A percentile compares a stretch with the other conserved stretches of the same genome.
Conservation (phyloP, 2,113 vertebrate genomes). For the Tretioscincus oriximinensis region DNA sequence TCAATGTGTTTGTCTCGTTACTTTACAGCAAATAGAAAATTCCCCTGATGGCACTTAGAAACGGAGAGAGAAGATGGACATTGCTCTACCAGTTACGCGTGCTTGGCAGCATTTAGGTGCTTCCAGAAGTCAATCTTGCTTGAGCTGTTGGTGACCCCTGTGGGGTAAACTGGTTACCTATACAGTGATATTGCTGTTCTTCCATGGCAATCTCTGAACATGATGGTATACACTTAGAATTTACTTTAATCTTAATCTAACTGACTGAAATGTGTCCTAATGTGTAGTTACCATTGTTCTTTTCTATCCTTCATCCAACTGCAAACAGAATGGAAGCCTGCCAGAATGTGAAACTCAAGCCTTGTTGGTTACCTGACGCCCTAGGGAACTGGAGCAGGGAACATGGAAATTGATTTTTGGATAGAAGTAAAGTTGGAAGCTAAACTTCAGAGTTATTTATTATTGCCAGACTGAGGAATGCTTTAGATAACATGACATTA, state of each 20-base stretch:
- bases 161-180: slow-evolving; percentile 15
- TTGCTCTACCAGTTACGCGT: slow-evolving; percentile 55
- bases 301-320: background rate
- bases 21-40: slow-evolving; percentile 68
- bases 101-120: slow-evolving; percentile 58
- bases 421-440: background rate
- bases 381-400: background rate
- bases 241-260: slow-evolving; percentile 14
- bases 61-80: slow-evolving; percentile 55
- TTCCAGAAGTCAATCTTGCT: slow-evolving; percentile 18
- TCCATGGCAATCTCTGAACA: background rate
- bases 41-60: slow-evolving; percentile 72
- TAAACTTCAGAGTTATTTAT: background rate
- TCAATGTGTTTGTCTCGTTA: slow-evolving; percentile 36
- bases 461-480: background rate
- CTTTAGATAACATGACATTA: background rate
- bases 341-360: background rate
- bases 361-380: background rate
- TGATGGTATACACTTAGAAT: background rate
- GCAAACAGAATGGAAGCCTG: background rate
- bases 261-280: background rate
- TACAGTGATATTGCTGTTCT: slow-evolving; percentile 23
- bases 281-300: background rate
- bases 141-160: slow-evolving; percentile 26
- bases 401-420: background rate